These are phyloP conservation scores for Chrysolina americana DNA, from an alignment of 2,888 invertebrate genomes.

Conservation along the genomic window DNA sequence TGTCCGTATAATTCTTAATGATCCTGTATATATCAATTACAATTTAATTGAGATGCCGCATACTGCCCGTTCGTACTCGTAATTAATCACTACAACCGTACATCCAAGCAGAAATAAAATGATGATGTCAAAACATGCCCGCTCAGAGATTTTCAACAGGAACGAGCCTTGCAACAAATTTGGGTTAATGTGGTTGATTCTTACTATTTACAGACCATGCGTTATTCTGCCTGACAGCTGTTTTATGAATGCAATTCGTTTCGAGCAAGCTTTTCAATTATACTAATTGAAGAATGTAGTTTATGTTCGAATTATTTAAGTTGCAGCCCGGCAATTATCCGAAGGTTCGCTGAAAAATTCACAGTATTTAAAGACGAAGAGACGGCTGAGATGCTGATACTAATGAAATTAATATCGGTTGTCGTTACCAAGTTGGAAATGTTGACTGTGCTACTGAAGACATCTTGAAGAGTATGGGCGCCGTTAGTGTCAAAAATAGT, in stretches of 20 bases:
- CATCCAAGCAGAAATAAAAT: background rate
- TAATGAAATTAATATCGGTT: too few relatives aligned
- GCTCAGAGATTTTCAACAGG: background rate
- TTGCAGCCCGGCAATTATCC: background rate
- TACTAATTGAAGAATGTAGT: slow-evolving; percentile 11
- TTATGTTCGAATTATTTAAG: background rate
- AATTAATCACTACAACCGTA: background rate
- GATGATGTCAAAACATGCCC: background rate
- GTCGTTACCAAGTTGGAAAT: too few relatives aligned
- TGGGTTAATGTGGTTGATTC: slow-evolving; percentile 17
- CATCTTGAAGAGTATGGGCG: too few relatives aligned
- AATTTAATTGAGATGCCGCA: too few relatives aligned
- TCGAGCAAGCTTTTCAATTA: slow-evolving; percentile 9
- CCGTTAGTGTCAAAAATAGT: too few relatives aligned
- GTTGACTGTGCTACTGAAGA: too few relatives aligned
- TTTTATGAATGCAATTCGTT: slow-evolving; percentile 15
- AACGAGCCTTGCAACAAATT: slow-evolving; percentile 8
- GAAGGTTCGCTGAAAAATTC: background rate
- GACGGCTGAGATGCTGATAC: too few relatives aligned
- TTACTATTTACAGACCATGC: slow-evolving; percentile 4
- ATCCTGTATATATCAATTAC: too few relatives aligned
- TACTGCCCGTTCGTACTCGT: background rate
- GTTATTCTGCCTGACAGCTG: slow-evolving; percentile 1
- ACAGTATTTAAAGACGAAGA: background rate
- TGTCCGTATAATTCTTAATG: too few relatives aligned